Evolutionary conservation across 2,797 vertebrate species (phyloP).

Genomic region (Cuniculus paca): DNA sequence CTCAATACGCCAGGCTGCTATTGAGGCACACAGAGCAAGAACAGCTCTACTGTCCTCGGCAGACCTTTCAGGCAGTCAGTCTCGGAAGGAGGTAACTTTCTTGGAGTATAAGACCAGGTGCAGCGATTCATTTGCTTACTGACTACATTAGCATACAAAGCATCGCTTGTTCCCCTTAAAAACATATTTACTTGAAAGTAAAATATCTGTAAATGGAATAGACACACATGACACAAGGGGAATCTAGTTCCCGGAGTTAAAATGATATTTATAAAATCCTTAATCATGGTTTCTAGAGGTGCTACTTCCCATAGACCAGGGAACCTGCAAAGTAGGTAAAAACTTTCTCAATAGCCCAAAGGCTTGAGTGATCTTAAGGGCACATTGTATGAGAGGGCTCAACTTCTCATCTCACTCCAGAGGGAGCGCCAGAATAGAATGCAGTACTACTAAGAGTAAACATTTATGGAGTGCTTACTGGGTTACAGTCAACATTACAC

Average conservation of each 20-base stretch:
- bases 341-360: conserved; percentile 21
- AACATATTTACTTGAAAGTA: conserved; percentile 40
- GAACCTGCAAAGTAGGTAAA: conserved; percentile 48
- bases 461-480: background rate
- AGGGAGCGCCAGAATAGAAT: background rate
- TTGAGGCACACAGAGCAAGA: background rate
- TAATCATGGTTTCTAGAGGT: conserved; percentile 49
- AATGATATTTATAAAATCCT: conserved; percentile 55
- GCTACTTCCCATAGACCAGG: conserved; percentile 29
- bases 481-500: background rate
- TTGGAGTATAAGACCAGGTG: background rate
- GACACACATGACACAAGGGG: background rate
- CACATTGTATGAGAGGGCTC: background rate
- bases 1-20: background rate
- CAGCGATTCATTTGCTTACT: conserved; percentile 16
- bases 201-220: conserved; percentile 56
- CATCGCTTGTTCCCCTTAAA: conserved; percentile 48
- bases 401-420: conserved; percentile 13
- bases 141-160: background rate
- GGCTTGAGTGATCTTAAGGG: background rate
- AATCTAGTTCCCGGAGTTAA: conserved; percentile 52
- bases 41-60: background rate
- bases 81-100: background rate
- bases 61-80: background rate
- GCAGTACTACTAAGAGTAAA: conserved; percentile 13